A percentile compares a stretch with the other conserved stretches of the same genome.
Conservation (phyloP, 2,888 invertebrate species). For the Melikaiella ostensackeni region DNA sequence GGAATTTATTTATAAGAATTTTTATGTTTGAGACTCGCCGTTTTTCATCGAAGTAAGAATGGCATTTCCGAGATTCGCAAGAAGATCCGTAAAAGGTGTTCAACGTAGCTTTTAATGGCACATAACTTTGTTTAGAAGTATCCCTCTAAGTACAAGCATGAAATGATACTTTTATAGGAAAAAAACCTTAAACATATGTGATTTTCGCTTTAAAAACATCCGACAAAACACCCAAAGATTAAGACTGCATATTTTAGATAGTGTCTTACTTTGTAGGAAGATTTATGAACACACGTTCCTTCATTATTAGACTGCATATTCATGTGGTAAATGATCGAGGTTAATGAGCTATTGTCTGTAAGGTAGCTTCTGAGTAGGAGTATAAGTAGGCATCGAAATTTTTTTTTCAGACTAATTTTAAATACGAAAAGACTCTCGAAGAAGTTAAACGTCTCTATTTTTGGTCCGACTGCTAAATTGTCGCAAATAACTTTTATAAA, state of each 20-base stretch:
- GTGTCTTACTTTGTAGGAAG: neutral
- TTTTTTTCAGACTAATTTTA: too few species aligned
- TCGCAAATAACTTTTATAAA: too few species aligned
- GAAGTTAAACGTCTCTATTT: neutral
- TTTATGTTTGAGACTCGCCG: neutral
- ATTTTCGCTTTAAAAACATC: neutral
- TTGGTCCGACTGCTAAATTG: neutral
- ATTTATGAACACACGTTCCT: neutral
- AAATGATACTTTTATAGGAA: neutral
- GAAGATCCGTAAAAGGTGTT: neutral
- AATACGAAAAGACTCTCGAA: too few species aligned
- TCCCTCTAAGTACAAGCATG: neutral
- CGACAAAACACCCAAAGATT: neutral
- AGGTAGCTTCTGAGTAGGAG: neutral
- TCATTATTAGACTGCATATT: constrained; percentile 1
- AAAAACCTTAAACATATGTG: neutral
- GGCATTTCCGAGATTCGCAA: neutral
- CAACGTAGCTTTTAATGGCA: neutral
- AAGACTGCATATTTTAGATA: neutral
- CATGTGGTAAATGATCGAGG: neutral
- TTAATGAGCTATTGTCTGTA: neutral
- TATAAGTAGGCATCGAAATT: neutral
- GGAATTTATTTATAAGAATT: neutral
- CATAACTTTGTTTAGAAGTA: neutral
- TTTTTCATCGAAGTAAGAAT: neutral